Base-by-base conservation (phyloP, 2,888 invertebrate species). In the Apotomis turbidana region DNA sequence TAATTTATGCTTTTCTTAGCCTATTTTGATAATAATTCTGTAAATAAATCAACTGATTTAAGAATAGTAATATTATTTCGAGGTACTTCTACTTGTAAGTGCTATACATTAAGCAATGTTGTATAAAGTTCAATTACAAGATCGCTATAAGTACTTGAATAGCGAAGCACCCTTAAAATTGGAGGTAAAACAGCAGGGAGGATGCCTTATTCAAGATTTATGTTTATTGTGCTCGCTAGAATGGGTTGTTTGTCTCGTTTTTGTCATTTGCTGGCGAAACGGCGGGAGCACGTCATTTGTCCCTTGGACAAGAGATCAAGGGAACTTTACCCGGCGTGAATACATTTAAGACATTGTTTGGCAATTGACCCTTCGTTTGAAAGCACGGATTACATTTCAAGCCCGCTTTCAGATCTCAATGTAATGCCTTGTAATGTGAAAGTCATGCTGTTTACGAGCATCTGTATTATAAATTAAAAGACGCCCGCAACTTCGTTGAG, bases 171-270 rank as follows among this genome's bases (percentile, higher is more conserved):
- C 51, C 52, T 58, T 54, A 63, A 59, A 13, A 63, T 62, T 68
- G 58, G 15, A 63, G 63, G 52, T 72, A 54, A 63, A 58, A 58
- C 68, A 72, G 68, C 62, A 68, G 58, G 67, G 62, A 59, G 72
- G 38, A 63, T 46, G 38, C 62, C 68, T 72, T 62, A 78, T 75
- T 80, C 77, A 79, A 78, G 79, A 84, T 84, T 81, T 81, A 82
- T 78, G 80, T 78, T 78, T 79, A 80, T 83, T 78, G 76, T 77
- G 72, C 75, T 79, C 76, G 75, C 76, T 77, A 79, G 78, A 81
- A 84, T 80, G 74, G 80, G 78, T 81, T 86, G 81, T 85, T 83
- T 84, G 82, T 83, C 78, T 79, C 76, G 70, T 77, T 80, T 84
- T 82, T 82, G 80, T 82, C 83, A 79, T 79, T 77, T 78, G 79